Percentiles rank a stretch among this genome's conserved stretches.
phyloP scores from a whole-genome alignment of 2,888 invertebrate genomes.

The Helleia helle region DNA sequence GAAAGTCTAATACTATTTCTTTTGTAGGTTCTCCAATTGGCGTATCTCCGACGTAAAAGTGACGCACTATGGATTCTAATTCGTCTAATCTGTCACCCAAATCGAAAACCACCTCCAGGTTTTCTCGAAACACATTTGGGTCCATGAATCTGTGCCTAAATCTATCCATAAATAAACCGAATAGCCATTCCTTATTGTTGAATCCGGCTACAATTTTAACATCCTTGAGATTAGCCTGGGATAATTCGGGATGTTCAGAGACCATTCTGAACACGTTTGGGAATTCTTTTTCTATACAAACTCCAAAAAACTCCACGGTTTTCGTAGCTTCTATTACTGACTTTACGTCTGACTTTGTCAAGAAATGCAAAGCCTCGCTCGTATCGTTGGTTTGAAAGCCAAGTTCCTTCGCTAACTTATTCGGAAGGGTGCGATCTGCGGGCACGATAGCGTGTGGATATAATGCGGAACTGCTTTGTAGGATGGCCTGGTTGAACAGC shows the following conservation, averaged over 20 bases:
- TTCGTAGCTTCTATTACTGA: slow-evolving; percentile 28
- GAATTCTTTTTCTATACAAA: slow-evolving; percentile 6
- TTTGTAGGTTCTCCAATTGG: slow-evolving; percentile 17
- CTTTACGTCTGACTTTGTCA: slow-evolving; percentile 16
- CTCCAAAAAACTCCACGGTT: slow-evolving; percentile 16
- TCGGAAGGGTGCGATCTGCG: slow-evolving; percentile 24
- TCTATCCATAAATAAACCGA: background rate
- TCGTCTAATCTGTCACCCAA: slow-evolving; percentile 19
- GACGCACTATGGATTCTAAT: slow-evolving; percentile 24
- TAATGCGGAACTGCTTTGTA: slow-evolving; percentile 34
- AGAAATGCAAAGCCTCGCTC: background rate
- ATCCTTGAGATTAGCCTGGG: background rate
- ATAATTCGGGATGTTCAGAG: slow-evolving; percentile 6
- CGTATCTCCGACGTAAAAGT: slow-evolving; percentile 37
- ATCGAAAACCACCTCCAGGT: slow-evolving; percentile 12
- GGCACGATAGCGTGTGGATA: slow-evolving; percentile 22
- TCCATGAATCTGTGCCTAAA: background rate
- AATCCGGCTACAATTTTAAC: slow-evolving; percentile 3
- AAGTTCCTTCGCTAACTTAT: slow-evolving; percentile 29
- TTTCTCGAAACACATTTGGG: slow-evolving; percentile 1
- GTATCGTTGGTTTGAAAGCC: slow-evolving; percentile 26
- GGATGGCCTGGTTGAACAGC: slow-evolving; percentile 33
- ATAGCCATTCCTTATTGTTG: slow-evolving; percentile 1
- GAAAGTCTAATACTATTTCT: slow-evolving; percentile 14
- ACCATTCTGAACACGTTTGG: slow-evolving; percentile 3